A percentile compares a stretch with the other conserved stretches of the same genome.
These are phyloP conservation scores for Corythornis madagascariensis DNA, from an alignment of 2,113 vertebrate genomes.

Conservation along the genomic window DNA sequence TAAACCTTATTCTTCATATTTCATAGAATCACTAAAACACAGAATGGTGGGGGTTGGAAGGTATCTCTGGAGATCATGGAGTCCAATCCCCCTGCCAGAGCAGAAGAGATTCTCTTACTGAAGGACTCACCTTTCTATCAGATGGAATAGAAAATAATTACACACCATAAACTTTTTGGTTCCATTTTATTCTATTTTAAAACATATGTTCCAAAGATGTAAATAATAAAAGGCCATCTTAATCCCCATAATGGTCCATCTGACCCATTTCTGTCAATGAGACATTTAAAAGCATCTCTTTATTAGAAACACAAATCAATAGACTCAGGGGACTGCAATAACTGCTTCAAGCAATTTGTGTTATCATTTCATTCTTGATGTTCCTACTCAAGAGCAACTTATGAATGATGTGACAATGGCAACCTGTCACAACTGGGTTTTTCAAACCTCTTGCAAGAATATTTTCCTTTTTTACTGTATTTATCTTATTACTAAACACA, in stretches of 20 bases:
- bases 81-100: too few relatives aligned
- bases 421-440: constrained; percentile 74
- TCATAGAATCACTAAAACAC: too few relatives aligned
- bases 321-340: constrained; percentile 71
- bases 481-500: constrained; percentile 52
- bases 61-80: too few relatives aligned
- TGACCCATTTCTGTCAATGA: constrained; percentile 72
- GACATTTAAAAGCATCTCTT: constrained; percentile 78
- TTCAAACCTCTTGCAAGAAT: constrained; percentile 33
- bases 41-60: too few relatives aligned
- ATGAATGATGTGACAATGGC: constrained; percentile 78
- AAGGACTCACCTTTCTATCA: constrained; percentile 7
- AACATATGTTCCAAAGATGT: constrained; percentile 37
- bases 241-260: constrained; percentile 66
- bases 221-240: constrained; percentile 54
- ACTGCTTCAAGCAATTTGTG: constrained; percentile 70
- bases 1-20: not conserved
- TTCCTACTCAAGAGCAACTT: constrained; percentile 69
- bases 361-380: constrained; percentile 75
- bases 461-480: constrained; percentile 61
- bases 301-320: constrained; percentile 82
- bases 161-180: not conserved
- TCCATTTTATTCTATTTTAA: constrained; percentile 55
- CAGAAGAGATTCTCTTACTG: not conserved
- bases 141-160: not conserved